Conservation (phyloP, 2,113 vertebrate genomes). For the Brachypodius melanocephalos region DNA sequence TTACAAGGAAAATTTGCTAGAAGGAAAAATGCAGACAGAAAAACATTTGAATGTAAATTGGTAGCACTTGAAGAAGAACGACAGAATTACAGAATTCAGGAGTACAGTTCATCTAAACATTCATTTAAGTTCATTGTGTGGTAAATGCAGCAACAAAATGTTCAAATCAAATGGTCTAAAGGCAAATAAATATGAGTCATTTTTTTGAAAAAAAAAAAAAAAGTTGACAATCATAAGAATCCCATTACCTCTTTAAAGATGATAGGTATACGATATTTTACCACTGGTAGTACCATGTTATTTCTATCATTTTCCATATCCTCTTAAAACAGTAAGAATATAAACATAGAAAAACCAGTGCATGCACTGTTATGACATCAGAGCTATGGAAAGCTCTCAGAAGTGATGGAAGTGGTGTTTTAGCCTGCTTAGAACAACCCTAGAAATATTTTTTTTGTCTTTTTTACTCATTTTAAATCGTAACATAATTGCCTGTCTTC, state of each 20-base stretch:
- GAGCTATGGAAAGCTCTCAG: not conserved
- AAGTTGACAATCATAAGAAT: not conserved
- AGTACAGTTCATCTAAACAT: not conserved
- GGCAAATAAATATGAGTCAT: not conserved
- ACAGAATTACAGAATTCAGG: not conserved
- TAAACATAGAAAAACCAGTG: not conserved
- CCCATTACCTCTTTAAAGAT: not conserved
- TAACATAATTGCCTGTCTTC: not conserved
- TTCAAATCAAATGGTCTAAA: not conserved
- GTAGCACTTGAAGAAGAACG: not conserved
- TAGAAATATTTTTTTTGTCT: not conserved
- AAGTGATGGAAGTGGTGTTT: not conserved
- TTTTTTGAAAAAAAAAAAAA: not conserved
- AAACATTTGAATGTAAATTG: not conserved
- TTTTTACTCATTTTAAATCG: not conserved
- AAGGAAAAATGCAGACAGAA: not conserved
- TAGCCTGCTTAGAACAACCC: not conserved
- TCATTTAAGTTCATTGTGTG: not conserved
- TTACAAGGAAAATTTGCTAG: not conserved
- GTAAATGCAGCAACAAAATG: not conserved
- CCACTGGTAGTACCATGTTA: not conserved
- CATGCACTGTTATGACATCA: not conserved
- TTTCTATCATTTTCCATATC: not conserved
- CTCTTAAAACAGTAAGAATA: not conserved
- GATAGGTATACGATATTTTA: not conserved